phyloP scores from a whole-genome alignment of 64 coral and sea anemone genomes.

The Montipora foliosa region DNA sequence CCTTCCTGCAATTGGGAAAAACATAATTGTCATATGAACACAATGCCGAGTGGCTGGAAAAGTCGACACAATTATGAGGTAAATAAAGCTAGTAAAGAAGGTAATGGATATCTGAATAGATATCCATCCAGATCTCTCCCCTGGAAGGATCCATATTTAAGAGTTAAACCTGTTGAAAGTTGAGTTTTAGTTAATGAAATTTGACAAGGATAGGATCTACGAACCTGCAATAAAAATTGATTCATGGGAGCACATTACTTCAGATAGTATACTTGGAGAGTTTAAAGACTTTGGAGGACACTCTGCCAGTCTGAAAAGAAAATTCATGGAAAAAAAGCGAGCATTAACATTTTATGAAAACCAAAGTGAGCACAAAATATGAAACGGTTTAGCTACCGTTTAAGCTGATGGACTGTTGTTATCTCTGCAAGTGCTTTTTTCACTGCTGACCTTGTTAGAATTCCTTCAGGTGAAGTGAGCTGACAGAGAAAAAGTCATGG shows the following conservation, averaged over 20 bases:
- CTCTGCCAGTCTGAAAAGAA: slow-evolving; percentile 49
- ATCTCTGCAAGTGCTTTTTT: slow-evolving; percentile 54
- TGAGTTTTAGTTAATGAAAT: background rate
- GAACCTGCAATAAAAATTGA: slow-evolving; percentile 86
- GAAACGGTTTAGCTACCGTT: slow-evolving; percentile 13
- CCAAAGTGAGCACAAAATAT: background rate
- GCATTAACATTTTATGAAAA: background rate
- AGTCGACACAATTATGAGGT: too few relatives aligned
- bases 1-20: slow-evolving; percentile 57
- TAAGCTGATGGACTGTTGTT: slow-evolving; percentile 5
- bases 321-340: background rate
- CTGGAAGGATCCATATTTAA: too few relatives aligned
- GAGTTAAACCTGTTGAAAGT: too few relatives aligned
- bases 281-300: slow-evolving; percentile 68
- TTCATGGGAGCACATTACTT: slow-evolving; percentile 72
- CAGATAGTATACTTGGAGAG: slow-evolving; percentile 16
- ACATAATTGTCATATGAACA: too few relatives aligned
- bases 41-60: too few relatives aligned
- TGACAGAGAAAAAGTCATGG: background rate
- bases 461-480: background rate
- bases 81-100: too few relatives aligned
- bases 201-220: background rate
- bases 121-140: too few relatives aligned
- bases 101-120: too few relatives aligned
- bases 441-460: background rate